Conservation (phyloP, 2,113 vertebrate genomes). For the Bostrychus sinensis region DNA sequence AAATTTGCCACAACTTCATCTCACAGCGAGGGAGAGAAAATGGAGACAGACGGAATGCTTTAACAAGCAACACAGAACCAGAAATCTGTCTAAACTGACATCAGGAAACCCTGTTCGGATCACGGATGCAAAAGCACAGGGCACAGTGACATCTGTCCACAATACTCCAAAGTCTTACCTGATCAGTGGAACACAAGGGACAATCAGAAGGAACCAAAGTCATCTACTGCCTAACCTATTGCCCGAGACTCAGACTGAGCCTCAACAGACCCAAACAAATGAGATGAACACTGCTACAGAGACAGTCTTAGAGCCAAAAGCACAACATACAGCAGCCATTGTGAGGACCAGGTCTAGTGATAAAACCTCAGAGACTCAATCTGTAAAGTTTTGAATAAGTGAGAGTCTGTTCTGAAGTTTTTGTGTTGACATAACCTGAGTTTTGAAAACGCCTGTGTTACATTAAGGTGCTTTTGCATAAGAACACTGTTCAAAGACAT, state of each 20-base stretch:
- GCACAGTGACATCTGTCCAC: too few species aligned
- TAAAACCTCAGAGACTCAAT: too few species aligned
- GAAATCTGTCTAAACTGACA: background rate
- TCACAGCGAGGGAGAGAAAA: background rate
- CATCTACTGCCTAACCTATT: background rate
- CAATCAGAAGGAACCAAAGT: too few species aligned
- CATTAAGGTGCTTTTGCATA: too few species aligned
- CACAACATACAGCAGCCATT: background rate
- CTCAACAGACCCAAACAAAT: background rate
- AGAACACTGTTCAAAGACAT: too few species aligned
- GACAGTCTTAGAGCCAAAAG: background rate
- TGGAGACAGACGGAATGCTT: background rate
- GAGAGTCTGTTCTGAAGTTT: too few species aligned
- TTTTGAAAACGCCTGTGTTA: too few species aligned
- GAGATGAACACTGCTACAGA: background rate
- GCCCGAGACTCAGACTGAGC: background rate
- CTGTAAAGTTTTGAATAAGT: too few species aligned
- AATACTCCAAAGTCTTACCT: background rate
- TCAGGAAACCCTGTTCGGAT: background rate
- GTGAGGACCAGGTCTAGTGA: too few species aligned
- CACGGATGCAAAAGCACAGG: too few species aligned
- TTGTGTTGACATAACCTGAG: too few species aligned
- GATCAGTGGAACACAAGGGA: background rate
- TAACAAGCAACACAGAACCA: conserved; percentile 8
- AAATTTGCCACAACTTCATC: background rate